These are phyloP conservation scores for Pipistrellus pipistrellus DNA, from an alignment of 2,797 vertebrate genomes.

Conservation along the genomic window DNA sequence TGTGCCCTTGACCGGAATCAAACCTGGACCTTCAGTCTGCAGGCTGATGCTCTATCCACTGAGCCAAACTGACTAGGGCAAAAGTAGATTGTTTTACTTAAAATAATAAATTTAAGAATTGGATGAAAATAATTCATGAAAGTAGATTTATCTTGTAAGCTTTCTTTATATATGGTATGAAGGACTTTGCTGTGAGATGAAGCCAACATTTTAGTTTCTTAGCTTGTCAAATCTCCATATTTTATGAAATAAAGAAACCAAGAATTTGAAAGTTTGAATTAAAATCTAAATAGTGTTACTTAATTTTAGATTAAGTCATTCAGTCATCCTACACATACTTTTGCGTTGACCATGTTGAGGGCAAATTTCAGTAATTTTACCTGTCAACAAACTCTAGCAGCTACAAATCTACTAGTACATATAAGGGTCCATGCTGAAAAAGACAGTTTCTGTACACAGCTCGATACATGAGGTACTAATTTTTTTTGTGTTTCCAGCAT, in stretches of 20 bases:
- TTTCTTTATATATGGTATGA: slow-evolving; percentile 45
- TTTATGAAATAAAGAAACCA: slow-evolving; percentile 49
- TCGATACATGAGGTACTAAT: neutral
- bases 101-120: slow-evolving; percentile 59
- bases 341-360: neutral
- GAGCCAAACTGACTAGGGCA: no score
- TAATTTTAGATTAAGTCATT: slow-evolving; percentile 62
- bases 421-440: neutral
- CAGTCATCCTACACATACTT: neutral
- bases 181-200: neutral
- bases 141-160: slow-evolving; percentile 15
- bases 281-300: slow-evolving; percentile 56
- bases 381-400: slow-evolving; percentile 1
- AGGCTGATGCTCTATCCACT: no score
- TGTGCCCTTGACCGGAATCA: no score
- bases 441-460: neutral
- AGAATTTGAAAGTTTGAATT: slow-evolving; percentile 61
- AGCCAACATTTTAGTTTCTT: slow-evolving; percentile 48
- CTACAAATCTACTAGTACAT: neutral
- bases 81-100: slow-evolving; percentile 54
- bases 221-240: slow-evolving; percentile 52
- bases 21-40: no score
- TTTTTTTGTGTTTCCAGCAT: slow-evolving; percentile 7
- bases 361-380: neutral
- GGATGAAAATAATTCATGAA: slow-evolving; percentile 61